These are phyloP conservation scores for Eubucco bourcierii DNA, from an alignment of 2,113 vertebrate species.

Conservation along the genomic window DNA sequence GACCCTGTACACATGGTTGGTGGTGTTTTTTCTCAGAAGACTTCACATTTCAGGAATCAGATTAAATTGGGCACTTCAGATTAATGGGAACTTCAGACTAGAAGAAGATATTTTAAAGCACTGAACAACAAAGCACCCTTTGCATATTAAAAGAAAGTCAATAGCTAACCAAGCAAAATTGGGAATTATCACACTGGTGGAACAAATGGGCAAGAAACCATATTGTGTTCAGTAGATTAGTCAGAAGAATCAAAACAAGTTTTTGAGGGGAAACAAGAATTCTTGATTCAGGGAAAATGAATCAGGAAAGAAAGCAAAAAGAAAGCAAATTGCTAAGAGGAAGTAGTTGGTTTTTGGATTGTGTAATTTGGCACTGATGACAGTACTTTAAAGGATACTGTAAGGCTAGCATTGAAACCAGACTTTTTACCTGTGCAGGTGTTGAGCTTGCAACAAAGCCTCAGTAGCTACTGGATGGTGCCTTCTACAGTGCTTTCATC, in stretches of 20 bases:
- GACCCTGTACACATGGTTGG: not conserved
- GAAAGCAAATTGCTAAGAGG: not conserved
- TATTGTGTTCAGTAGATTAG: not conserved
- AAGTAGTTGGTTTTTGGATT: not conserved
- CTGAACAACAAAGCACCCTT: not conserved
- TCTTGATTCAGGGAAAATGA: not conserved
- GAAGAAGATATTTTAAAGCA: not conserved
- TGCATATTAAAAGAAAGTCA: not conserved
- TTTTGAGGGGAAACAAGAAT: not conserved
- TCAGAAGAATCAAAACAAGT: not conserved
- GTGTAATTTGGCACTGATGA: not conserved
- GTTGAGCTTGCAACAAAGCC: not conserved
- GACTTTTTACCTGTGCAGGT: not conserved
- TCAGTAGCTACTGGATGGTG: not conserved
- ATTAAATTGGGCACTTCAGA: not conserved
- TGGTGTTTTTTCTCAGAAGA: not conserved
- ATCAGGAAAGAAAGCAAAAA: not conserved
- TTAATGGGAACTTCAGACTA: not conserved
- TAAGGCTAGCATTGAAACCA: not conserved
- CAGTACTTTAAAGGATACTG: not conserved
- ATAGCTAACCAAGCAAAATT: not conserved
- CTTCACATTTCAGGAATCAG: not conserved
- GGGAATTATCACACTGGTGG: not conserved
- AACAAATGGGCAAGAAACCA: not conserved
- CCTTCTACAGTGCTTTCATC: not conserved